Base-by-base conservation (phyloP, 2,888 invertebrate genomes). In the Drosophila mimica region DNA sequence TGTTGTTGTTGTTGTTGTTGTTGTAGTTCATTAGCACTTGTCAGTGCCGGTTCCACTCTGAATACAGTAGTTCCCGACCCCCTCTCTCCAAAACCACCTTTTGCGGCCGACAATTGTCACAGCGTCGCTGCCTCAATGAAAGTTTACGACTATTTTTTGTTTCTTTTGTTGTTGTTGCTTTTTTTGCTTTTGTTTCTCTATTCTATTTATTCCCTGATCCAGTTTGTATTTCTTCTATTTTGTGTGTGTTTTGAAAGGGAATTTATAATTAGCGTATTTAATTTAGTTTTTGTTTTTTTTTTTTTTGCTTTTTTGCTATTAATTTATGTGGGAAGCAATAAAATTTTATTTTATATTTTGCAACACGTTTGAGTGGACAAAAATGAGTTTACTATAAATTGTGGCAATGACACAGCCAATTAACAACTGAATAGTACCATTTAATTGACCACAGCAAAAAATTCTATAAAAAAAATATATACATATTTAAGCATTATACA, bases 11-110 rank as follows among this genome's bases (percentile, higher is more conserved):
- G 51, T 36, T 53, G 68, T 65, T 65, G 65, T 58, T 57, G 60
- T 74, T 77, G 67, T 74, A 86, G 87, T 88, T 87, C 87, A 87
- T 87, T 87, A 87, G 87, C 86, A 87, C 88, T 83, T 86, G 83
- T 76, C 81, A 68, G 81, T 79, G 82, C 79, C 67, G 68, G 68
- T 79, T 76, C 70, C 79, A 76, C 53, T 73, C 73, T 70, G 69
- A 73, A 69, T 69, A 83, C 74, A 78, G 65, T 62, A 72, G 74
- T 69, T 31, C n/a, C 28, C 34, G 52, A 38, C 58, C 33, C 38
- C 2, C 31, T 30, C 38, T 30, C 53, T 8, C 11, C 54, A 17
- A 48, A 33, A 25, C 56, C 20, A 52, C 53, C 15, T 57, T 60
- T 67, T 58, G 53, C 60, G 62, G 51, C 70, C 63, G 64, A 56